These are phyloP conservation scores for Thunnus albacares DNA, from an alignment of 2,797 vertebrate species.

Conservation along the genomic window DNA sequence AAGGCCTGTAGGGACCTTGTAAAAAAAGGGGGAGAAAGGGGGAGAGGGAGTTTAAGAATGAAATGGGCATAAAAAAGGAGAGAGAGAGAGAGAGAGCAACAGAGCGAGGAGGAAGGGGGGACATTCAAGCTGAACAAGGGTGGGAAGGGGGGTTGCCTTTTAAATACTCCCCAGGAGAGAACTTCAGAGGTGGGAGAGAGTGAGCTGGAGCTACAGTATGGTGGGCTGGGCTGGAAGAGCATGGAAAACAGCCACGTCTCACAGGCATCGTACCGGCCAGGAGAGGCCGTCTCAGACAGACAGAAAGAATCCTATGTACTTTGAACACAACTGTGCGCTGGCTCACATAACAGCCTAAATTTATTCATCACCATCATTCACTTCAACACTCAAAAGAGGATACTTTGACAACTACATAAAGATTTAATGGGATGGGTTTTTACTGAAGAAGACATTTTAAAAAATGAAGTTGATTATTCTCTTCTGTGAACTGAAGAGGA, in stretches of 20 bases:
- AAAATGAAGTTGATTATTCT: neutral
- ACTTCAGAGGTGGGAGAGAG: conserved; percentile 72
- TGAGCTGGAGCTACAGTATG: conserved; percentile 56
- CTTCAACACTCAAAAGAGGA: conserved; percentile 8
- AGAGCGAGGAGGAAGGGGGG: conserved; percentile 29
- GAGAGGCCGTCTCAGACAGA: conserved; percentile 69
- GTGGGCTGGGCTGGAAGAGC: conserved; percentile 68
- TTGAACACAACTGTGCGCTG: conserved; percentile 53
- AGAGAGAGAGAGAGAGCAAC: conserved; percentile 28
- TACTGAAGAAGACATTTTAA: neutral
- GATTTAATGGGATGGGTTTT: neutral
- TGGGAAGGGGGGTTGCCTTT: conserved; percentile 69
- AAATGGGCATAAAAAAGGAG: conserved; percentile 58
- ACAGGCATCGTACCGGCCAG: conserved; percentile 74
- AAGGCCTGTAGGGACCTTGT: conserved; percentile 77
- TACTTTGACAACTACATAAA: conserved; percentile 23
- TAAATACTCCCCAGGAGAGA: conserved; percentile 74
- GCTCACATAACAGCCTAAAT: conserved; percentile 33
- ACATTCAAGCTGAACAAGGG: conserved; percentile 55
- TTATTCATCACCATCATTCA: conserved; percentile 3
- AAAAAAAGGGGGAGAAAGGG: conserved; percentile 36
- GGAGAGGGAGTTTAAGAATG: conserved; percentile 68
- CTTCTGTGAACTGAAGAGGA: neutral
- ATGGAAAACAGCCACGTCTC: conserved; percentile 87
- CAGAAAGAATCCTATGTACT: conserved; percentile 55